Evolutionary conservation across 1,140 invertebrate genomes (phyloP).

Genomic region (Littorina saxatilis): DNA sequence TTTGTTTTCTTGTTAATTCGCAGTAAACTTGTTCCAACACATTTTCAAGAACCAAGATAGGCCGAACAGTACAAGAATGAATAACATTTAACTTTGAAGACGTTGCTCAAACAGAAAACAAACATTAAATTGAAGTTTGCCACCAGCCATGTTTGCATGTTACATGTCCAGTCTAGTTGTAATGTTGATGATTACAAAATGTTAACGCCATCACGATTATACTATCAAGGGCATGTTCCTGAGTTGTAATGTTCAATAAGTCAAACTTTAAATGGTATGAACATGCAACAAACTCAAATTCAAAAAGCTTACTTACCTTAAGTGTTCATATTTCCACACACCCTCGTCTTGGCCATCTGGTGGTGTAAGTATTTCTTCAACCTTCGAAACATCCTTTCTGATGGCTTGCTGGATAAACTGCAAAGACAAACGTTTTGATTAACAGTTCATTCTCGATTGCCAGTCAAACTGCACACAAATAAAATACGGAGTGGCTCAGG

Average conservation of each 20-base stretch:
- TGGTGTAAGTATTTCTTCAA: constrained; percentile 95
- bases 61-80: background rate
- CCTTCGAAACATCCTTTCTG: constrained; percentile 91
- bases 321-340: constrained; percentile 99
- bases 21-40: background rate
- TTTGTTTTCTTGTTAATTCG: background rate
- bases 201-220: too few species aligned
- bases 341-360: constrained; percentile 99
- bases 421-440: constrained; percentile 46
- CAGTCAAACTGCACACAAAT: too few species aligned
- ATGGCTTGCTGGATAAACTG: constrained; percentile 98
- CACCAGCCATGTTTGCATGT: too few species aligned
- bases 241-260: background rate
- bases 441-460: too few species aligned
- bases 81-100: too few species aligned
- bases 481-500: too few species aligned
- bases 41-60: background rate
- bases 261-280: background rate
- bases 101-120: background rate
- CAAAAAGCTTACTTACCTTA: constrained; percentile 83
- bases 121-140: background rate
- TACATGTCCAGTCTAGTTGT: too few species aligned
- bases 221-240: background rate
- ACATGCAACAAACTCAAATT: background rate
- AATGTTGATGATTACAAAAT: too few species aligned